These are phyloP conservation scores for Dendrocincla tyrannina DNA, from an alignment of 2,797 vertebrate species.

Conservation along the genomic window DNA sequence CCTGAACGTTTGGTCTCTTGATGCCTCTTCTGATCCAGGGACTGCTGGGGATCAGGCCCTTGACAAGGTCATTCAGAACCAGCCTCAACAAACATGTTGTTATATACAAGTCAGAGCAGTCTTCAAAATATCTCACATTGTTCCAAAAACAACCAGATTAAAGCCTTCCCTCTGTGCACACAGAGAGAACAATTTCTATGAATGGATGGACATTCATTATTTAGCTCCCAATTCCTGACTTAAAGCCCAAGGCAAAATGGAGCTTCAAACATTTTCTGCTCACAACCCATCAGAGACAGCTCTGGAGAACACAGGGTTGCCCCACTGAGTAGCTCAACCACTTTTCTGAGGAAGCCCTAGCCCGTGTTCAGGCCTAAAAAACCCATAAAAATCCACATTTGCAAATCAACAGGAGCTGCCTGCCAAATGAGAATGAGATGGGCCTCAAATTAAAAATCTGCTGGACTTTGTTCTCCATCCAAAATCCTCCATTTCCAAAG, in stretches of 20 bases:
- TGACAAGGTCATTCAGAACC: not conserved
- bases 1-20: not conserved
- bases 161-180: not conserved
- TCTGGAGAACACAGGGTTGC: not conserved
- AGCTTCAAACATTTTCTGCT: slow-evolving; percentile 33
- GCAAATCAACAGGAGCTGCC: slow-evolving; percentile 2
- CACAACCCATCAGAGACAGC: not conserved
- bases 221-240: slow-evolving; percentile 6
- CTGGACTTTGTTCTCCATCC: slow-evolving; percentile 25
- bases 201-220: slow-evolving; percentile 39
- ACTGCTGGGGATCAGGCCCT: not conserved
- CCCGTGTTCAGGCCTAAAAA: not conserved
- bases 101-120: not conserved
- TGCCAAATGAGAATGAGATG: slow-evolving; percentile 24
- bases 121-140: slow-evolving; percentile 15
- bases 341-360: not conserved
- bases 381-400: not conserved
- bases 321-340: not conserved
- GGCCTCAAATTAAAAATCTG: slow-evolving; percentile 6
- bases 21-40: not conserved
- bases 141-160: slow-evolving; percentile 33
- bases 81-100: not conserved
- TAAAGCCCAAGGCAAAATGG: slow-evolving; percentile 49
- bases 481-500: slow-evolving; percentile 14
- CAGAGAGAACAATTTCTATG: not conserved